Evolutionary conservation across 2,113 vertebrate species (phyloP), one percentile per base, ranked within the genome.

Genomic region (Xiphophorus maculatus): DNA sequence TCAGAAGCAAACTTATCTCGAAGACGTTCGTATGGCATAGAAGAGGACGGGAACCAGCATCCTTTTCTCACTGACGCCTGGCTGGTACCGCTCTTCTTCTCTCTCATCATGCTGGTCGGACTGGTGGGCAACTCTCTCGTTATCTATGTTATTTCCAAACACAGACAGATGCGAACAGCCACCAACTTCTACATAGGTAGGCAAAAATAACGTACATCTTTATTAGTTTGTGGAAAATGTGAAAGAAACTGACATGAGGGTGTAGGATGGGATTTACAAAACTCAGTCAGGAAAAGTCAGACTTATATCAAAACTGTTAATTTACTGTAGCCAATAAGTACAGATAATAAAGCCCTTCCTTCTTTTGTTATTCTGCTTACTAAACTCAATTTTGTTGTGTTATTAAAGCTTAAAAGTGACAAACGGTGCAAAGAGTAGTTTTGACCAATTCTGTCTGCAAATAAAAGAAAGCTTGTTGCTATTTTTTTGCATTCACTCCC

Each of bases 101-200:
- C 94, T 3, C 93, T 96, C 62, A 95, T 96, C 83, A 96, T 96
- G 95, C 86, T 96, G 72, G 93, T 96, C 0, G 95, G 95, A 65
- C 87, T 96, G n/a, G 87, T 95, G 42, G 95, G 95, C 6, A 96
- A 96, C 88, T 94, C 94, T 25, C 88, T 96, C 81, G 94, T 96
- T 32, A 96, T 96, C 48, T 95, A 95, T 75, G 94, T 96, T 3
- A 93, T 96, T 76, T 94, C 95, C 69, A 96, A 95, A 60, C 95
- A 96, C 91, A 87, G 93, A 44, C 95, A 96, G 86, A 96, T 96
- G 95, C 93, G 95, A 80, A 96, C 95, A 0, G 95, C 95, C 25
- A 96, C 95, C 37, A 96, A 96, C 93, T 96, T 96, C 88, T 96
- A 96, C 87, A 96, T 96, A 62, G 95, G 95, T 96, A 86, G 95